Evolutionary conservation across 2,113 vertebrate genomes (phyloP), one percentile per base, ranked within the genome.

Genomic region (Ochotona princeps): DNA sequence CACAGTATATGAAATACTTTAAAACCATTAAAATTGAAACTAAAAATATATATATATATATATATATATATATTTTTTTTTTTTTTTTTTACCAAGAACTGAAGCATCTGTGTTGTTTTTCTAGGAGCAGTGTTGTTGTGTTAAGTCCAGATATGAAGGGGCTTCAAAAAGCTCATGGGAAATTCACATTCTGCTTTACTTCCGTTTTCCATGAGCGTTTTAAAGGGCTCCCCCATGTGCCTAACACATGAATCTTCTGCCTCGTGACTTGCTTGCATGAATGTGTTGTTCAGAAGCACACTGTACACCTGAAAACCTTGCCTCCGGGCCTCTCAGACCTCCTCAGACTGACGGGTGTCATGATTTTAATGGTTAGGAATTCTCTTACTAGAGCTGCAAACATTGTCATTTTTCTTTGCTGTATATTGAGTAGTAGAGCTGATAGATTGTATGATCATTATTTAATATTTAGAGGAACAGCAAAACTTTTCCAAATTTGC

Each of bases 401-500:
- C 11, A 20, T 83, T 93, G 89, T 83, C 21, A 61, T 81, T 92
- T 88, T 78, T 79, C 79, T 69, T 57, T 9, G 25, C 25, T 92
- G 8, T 93, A 23, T 72, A 18, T 57, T 32, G 86, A 30, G 32
- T 63, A 44, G 17, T 90, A 28, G 83, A 85, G 69, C 60, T 79
- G 63, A 44, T 90, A 60, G 32, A 35, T 84, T n/a, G 30, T 28
- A 44, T 83, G 49, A 26, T 79, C 61, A 83, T 18, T 80, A 11
- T 81, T 78, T 66, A 78, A 81, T 47, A 47, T 82, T 69, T 15
- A 72, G 47, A 84, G 35, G 51, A 79, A 65, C 49, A 82, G 44
- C 44, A 28, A 74, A 15, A 47, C 28, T 79, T 83, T 79, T 83
- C 44, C n/a, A 32, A 23, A 91, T 35, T 15, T 18, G 3, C 49